Conservation (phyloP, 2,888 invertebrate species). For the Harpalus rubripes region DNA sequence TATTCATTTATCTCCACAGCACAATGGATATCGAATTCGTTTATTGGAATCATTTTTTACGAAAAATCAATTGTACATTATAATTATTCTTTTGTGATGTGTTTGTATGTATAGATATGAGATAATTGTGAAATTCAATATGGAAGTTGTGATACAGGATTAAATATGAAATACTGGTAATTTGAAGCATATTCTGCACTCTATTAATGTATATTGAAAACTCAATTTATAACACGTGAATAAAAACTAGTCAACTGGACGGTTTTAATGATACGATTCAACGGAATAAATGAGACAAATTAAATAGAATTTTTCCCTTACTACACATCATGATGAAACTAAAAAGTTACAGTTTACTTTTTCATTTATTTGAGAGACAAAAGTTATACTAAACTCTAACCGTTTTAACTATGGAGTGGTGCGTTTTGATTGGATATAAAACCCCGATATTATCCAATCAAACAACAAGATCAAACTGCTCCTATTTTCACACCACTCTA, state of each 20-base stretch:
- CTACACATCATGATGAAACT: too few species aligned
- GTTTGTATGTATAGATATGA: constrained; percentile 19
- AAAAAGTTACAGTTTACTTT: too few species aligned
- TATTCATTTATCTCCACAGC: constrained; percentile 41
- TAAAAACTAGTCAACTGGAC: not conserved
- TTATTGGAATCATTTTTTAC: constrained; percentile 40
- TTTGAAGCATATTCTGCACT: not conserved
- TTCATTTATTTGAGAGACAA: too few species aligned
- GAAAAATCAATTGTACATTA: constrained; percentile 38
- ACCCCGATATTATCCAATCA: too few species aligned
- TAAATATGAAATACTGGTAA: not conserved
- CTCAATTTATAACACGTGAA: not conserved
- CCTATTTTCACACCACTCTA: too few species aligned
- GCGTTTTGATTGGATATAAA: too few species aligned
- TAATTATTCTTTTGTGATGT: constrained; percentile 42
- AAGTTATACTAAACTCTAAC: too few species aligned
- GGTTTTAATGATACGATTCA: not conserved
- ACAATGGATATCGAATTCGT: constrained; percentile 45
- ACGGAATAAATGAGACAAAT: not conserved
- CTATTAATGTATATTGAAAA: not conserved
- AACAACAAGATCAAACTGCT: too few species aligned
- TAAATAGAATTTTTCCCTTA: too few species aligned
- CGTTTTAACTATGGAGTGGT: too few species aligned
- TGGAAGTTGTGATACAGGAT: not conserved
- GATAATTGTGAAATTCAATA: constrained; percentile 28